Percentiles rank a stretch among this genome's conserved stretches.
Evolutionary conservation across 2,797 vertebrate species (phyloP).

Genomic region (Diplodus sargus): DNA sequence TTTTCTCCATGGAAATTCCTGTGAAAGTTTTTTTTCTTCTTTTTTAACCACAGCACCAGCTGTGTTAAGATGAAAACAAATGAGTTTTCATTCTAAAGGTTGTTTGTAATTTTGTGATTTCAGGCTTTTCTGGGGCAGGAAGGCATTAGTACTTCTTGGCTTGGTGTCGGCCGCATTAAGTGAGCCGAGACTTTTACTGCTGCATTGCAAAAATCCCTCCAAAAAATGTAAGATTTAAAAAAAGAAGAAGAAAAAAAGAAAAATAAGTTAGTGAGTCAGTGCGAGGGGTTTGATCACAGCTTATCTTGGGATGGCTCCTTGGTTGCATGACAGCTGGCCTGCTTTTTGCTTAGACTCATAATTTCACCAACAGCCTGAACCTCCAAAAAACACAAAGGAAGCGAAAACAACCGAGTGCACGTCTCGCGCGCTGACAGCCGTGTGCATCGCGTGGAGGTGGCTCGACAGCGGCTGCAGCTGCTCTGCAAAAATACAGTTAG

Average conservation of each 20-base stretch:
- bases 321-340: constrained; percentile 56
- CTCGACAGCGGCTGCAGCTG: neutral
- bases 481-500: constrained; percentile 6
- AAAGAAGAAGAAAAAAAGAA: neutral
- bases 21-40: constrained; percentile 17
- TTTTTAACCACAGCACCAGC: constrained; percentile 18
- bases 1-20: constrained; percentile 32
- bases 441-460: constrained; percentile 24
- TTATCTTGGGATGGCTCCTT: constrained; percentile 23
- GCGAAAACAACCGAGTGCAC: constrained; percentile 15
- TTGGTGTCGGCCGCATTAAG: constrained; percentile 19
- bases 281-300: constrained; percentile 35
- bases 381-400: constrained; percentile 37
- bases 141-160: constrained; percentile 42
- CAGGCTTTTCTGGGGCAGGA: constrained; percentile 33
- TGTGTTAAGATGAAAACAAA: constrained; percentile 48
- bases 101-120: constrained; percentile 40
- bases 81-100: constrained; percentile 27
- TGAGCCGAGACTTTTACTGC: constrained; percentile 19
- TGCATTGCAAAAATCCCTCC: constrained; percentile 27
- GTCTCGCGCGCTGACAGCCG: constrained; percentile 37
- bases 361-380: constrained; percentile 43
- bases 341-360: constrained; percentile 55
- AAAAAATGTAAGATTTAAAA: constrained; percentile 21
- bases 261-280: constrained; percentile 19